phyloP scores from a whole-genome alignment of 2,797 vertebrate species.

The Dipus sagitta region DNA sequence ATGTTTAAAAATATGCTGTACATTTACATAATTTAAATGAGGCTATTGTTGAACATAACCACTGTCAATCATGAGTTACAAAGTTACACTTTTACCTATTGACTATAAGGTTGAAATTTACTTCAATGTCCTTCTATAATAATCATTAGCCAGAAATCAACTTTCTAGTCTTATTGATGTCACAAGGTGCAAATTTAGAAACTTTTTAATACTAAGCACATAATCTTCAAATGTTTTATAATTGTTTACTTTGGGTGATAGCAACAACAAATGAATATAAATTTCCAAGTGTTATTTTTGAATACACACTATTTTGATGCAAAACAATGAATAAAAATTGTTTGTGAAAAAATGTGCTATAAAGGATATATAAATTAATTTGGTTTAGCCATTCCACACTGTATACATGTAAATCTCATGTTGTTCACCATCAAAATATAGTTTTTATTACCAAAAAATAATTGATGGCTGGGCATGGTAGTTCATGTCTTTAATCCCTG shows the following conservation, averaged over 20 bases:
- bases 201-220: not conserved
- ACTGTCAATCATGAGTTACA: too few species aligned
- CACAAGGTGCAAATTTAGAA: not conserved
- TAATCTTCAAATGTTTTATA: conserved; percentile 5
- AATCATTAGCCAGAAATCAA: too few species aligned
- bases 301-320: conserved; percentile 52
- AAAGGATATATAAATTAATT: not conserved
- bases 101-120: too few species aligned
- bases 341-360: not conserved
- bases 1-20: too few species aligned
- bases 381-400: not conserved
- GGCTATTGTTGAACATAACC: too few species aligned
- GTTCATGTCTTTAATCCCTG: too few species aligned
- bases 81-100: too few species aligned
- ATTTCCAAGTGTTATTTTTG: conserved; percentile 57
- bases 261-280: conserved; percentile 10
- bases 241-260: conserved; percentile 26
- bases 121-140: too few species aligned
- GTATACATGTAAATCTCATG: not conserved
- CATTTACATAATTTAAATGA: too few species aligned
- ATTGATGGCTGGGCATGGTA: not conserved
- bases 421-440: not conserved
- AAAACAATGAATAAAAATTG: conserved; percentile 60
- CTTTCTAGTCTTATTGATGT: too few species aligned
- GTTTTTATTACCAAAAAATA: not conserved